Conservation (phyloP, 2,797 vertebrate genomes). For the Oceanodroma leucorhoa region DNA sequence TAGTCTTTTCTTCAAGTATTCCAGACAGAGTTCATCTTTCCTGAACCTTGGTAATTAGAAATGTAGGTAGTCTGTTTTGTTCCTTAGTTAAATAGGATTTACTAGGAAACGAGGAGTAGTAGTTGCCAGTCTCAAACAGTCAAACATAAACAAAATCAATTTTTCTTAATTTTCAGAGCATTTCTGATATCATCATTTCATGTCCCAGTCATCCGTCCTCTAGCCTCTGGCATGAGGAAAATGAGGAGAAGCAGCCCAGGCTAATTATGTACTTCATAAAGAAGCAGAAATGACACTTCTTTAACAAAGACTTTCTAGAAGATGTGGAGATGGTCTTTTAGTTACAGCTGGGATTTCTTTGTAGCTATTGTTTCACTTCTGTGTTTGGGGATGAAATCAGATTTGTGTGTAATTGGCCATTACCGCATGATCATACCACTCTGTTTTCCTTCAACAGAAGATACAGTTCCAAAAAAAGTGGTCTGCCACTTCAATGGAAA, state of each 20-base stretch:
- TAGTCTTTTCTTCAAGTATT: background rate
- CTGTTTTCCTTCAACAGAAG: slow-evolving; percentile 73
- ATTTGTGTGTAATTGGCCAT: background rate
- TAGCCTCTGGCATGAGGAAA: background rate
- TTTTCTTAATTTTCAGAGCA: background rate
- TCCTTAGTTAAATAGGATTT: background rate
- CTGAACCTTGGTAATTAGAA: background rate
- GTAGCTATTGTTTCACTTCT: background rate
- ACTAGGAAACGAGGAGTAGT: background rate
- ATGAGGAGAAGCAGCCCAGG: background rate
- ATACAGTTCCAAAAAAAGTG: slow-evolving; percentile 80
- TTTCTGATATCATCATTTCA: background rate
- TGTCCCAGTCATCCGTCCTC: background rate
- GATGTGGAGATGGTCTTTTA: background rate
- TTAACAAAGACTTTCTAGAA: background rate
- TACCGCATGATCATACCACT: background rate
- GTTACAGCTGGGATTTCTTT: background rate
- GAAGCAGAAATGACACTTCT: background rate
- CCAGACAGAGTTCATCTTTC: background rate
- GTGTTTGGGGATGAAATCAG: background rate
- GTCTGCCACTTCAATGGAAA: slow-evolving; percentile 88
- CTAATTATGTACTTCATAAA: background rate
- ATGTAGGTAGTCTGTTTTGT: background rate
- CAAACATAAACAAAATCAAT: background rate
- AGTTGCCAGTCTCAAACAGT: background rate